phyloP scores from a whole-genome alignment of 2,888 invertebrate genomes.

The Thymelicus lineola region DNA sequence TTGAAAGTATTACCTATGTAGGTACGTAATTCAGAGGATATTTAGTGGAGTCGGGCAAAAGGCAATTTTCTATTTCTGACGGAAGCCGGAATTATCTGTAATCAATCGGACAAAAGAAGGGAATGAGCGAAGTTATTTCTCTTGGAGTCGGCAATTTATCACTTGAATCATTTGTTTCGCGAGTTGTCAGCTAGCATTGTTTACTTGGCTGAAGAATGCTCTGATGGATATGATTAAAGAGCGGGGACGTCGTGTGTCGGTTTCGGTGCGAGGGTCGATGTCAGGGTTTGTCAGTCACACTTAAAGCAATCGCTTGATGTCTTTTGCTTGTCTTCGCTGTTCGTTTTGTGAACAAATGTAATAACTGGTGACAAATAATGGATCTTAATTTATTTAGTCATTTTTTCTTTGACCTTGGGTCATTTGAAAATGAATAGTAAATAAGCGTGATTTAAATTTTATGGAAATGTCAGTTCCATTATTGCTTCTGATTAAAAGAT shows the following conservation, averaged over 20 bases:
- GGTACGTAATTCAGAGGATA: slow-evolving; percentile 29
- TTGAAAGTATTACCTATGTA: slow-evolving; percentile 35
- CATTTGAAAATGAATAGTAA: too few species aligned
- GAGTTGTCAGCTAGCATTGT: slow-evolving; percentile 52
- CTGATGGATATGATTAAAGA: slow-evolving; percentile 42
- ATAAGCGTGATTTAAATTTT: too few species aligned
- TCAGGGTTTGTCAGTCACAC: slow-evolving; percentile 22
- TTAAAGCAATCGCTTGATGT: slow-evolving; percentile 15
- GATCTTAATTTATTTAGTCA: neutral
- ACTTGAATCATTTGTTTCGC: slow-evolving; percentile 67
- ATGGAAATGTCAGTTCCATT: too few species aligned
- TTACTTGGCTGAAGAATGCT: slow-evolving; percentile 43
- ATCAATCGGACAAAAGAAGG: slow-evolving; percentile 74
- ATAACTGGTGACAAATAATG: neutral
- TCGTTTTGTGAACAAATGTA: neutral
- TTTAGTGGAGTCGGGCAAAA: slow-evolving; percentile 48
- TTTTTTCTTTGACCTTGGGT: too few species aligned
- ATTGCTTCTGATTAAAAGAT: too few species aligned
- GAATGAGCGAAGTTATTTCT: slow-evolving; percentile 67
- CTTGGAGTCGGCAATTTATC: slow-evolving; percentile 67
- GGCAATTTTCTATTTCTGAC: slow-evolving; percentile 64
- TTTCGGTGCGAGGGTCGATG: slow-evolving; percentile 46
- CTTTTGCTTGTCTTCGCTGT: slow-evolving; percentile 40
- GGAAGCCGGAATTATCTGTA: slow-evolving; percentile 73
- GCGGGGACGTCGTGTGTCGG: slow-evolving; percentile 46